Evolutionary conservation across 2,888 invertebrate genomes (phyloP).

Genomic region (Eupithecia abbreviata): DNA sequence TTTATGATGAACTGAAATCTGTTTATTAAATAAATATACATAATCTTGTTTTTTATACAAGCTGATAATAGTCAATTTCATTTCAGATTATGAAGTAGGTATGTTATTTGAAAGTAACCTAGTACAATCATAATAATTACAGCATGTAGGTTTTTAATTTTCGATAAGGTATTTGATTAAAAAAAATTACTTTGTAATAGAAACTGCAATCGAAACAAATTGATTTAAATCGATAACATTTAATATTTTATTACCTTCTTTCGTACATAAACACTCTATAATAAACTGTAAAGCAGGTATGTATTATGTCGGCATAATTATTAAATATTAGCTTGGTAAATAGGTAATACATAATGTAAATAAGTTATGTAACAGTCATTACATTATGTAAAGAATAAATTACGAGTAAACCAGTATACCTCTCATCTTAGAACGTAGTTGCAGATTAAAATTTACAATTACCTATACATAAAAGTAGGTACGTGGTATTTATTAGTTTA

Average conservation of each 20-base stretch:
- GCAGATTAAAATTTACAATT: neutral
- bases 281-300: neutral
- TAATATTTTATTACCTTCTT: neutral
- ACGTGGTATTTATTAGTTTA: neutral
- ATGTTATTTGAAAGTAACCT: neutral
- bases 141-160: neutral
- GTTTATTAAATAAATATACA: neutral
- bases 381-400: constrained; percentile 1
- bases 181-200: neutral
- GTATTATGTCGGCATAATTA: neutral
- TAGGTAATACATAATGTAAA: constrained; percentile 1
- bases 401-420: neutral
- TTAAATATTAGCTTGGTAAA: neutral
- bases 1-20: neutral
- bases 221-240: neutral
- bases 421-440: neutral
- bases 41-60: neutral
- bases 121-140: neutral
- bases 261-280: neutral
- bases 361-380: neutral
- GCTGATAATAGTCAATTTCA: neutral
- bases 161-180: neutral
- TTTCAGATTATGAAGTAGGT: neutral
- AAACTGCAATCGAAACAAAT: neutral
- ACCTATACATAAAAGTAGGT: too few relatives aligned